Percentiles rank a stretch among this genome's conserved stretches.
Evolutionary conservation across 92 coral and sea anemone species (phyloP).

Genomic region (Porites evermanni): DNA sequence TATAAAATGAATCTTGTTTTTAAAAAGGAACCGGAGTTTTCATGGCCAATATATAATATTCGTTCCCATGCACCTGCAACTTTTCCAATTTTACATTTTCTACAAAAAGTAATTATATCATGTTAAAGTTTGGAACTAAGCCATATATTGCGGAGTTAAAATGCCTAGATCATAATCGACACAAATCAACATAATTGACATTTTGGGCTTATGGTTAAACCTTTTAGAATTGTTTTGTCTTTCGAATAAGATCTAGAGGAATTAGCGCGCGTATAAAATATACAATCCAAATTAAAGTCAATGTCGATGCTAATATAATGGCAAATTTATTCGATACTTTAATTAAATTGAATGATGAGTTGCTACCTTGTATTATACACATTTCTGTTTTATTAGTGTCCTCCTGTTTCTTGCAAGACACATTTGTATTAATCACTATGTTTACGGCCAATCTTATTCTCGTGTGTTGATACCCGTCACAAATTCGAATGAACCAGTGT

Average conservation of each 20-base stretch:
- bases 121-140: conserved; percentile 32
- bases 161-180: conserved; percentile 24
- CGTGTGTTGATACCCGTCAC: neutral
- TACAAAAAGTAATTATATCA: conserved; percentile 25
- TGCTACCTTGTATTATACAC: no score
- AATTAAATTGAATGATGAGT: neutral
- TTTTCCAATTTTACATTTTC: conserved; percentile 21
- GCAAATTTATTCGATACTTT: neutral
- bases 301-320: neutral
- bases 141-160: conserved; percentile 36
- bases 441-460: neutral
- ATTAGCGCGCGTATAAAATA: neutral
- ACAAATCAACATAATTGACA: conserved; percentile 33
- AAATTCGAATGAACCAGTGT: neutral
- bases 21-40: neutral
- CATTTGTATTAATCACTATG: neutral
- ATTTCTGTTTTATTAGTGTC: neutral
- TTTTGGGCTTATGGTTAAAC: neutral
- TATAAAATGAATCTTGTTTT: no score
- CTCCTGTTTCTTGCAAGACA: neutral
- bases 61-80: conserved; percentile 19
- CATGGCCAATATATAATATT: conserved; percentile 15
- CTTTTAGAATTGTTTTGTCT: conserved; percentile 25
- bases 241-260: neutral
- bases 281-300: conserved; percentile 12